phyloP scores from a whole-genome alignment of 2,113 vertebrate genomes.

The Drymodes brunneopygia region DNA sequence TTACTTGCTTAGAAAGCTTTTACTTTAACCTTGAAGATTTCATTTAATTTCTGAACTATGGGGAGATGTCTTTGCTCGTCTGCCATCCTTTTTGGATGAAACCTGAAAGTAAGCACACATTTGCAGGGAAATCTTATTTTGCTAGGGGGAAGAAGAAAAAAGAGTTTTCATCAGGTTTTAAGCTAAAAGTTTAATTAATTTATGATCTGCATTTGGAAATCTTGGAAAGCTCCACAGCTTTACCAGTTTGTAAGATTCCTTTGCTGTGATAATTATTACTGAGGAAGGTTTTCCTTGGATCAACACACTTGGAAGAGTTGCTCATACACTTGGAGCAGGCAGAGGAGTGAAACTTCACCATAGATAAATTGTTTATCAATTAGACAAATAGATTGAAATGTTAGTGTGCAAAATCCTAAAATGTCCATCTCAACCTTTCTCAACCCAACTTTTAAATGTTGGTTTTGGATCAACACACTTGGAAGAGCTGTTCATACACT shows the following conservation, averaged over 20 bases:
- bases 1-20: background rate
- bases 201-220: background rate
- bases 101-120: background rate
- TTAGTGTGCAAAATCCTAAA: too few species aligned
- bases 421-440: too few species aligned
- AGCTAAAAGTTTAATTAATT: background rate
- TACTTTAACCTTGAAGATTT: background rate
- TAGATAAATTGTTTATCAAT: too few species aligned
- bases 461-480: background rate
- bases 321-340: too few species aligned
- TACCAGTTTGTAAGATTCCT: background rate
- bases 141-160: rapidly evolving
- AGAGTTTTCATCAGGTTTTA: background rate
- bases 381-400: too few species aligned
- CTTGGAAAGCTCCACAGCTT: background rate
- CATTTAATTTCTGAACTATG: background rate
- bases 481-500: background rate
- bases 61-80: background rate
- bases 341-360: too few species aligned
- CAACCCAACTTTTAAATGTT: too few species aligned
- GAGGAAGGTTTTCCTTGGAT: background rate
- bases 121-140: background rate
- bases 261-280: background rate
- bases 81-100: background rate
- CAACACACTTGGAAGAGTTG: too few species aligned